Base-by-base conservation (phyloP, 2,888 invertebrate species). In the Mongoloraphidia duomilia region DNA sequence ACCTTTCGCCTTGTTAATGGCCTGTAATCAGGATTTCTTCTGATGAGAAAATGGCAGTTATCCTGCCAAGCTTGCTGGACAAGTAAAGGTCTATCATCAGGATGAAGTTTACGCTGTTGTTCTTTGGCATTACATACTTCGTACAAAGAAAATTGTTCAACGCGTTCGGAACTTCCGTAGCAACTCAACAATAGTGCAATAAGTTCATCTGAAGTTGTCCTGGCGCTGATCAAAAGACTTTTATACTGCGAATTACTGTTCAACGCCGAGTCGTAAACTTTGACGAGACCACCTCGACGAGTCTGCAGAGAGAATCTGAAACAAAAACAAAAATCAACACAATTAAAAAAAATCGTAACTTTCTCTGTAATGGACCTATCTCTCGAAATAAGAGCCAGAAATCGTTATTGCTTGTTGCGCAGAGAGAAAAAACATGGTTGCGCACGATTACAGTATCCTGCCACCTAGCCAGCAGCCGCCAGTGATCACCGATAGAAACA, bases 211-310 rank as follows among this genome's bases (percentile, higher is more conserved):
- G 86, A 86, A 17, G 89, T 89, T 44, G 93, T 93, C 61, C 84
- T 77, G 59, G 91, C 90, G 55, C 91, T 91, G 59, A 92, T 84
- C 56, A 93, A 74, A 58, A 93, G 72, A 57, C 89, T 89, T 71
- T 93, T 93, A 75, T 93, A 93, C 71, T 91, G 87, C 1, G 91
- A 92, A 64, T 88, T 88, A 47, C 87, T 83, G 79, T 90, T 90
- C 55, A 94, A 73, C 36, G 88, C 89, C 13, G 88, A 86, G 67
- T 94, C 94, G 73, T 91, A 87, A 50, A 95, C 84, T 69, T 91
- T 86, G 56, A 94, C 87, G 53, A 94, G 74, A n/a, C 91, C 91
- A 35, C 93, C 92, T 6, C 87, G 82, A 54, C 88, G 79, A 61
- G 88, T 85, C 69, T 91, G 86, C 50, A 95, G 75, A 47, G 87